A percentile compares a stretch with the other conserved stretches of the same genome.
Conservation (phyloP, 2,888 invertebrate genomes). For the Ectemnius lituratus region DNA sequence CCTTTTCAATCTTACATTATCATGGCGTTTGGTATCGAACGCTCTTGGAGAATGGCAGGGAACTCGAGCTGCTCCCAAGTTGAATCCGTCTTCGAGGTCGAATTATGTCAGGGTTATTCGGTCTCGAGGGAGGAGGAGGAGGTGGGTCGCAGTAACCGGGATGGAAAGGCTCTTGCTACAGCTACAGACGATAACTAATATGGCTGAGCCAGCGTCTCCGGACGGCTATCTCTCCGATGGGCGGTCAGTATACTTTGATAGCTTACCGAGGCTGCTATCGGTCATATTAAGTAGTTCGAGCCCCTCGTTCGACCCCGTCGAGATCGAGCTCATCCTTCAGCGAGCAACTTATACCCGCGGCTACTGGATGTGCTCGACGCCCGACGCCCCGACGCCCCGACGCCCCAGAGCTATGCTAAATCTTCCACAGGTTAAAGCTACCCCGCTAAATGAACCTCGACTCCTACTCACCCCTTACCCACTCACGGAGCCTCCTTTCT, state of each 20-base stretch:
- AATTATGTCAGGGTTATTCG: no score
- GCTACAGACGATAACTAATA: conserved; percentile 59
- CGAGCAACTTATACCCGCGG: conserved; percentile 50
- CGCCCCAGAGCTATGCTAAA: conserved; percentile 11
- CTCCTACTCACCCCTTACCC: background rate
- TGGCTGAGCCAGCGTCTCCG: conserved; percentile 56
- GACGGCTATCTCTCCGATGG: conserved; percentile 4
- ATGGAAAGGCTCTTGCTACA: conserved; percentile 27
- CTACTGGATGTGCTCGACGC: conserved; percentile 33
- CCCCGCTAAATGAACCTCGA: conserved; percentile 1
- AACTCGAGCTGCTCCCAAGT: no score
- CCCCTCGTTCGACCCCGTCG: conserved; percentile 23
- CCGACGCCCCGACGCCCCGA: conserved; percentile 58
- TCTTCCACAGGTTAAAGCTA: conserved; percentile 5
- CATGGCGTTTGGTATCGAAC: no score
- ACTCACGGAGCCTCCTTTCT: background rate
- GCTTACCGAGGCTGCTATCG: conserved; percentile 66
- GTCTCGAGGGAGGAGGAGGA: conserved; percentile 2
- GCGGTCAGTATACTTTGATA: conserved; percentile 63
- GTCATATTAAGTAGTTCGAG: conserved; percentile 70
- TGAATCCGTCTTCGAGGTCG: no score
- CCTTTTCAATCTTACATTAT: no score
- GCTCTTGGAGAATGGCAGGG: no score
- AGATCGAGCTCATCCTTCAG: conserved; percentile 53
- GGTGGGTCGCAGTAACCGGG: conserved; percentile 18